phyloP scores from a whole-genome alignment of 2,113 vertebrate genomes.

The Heloderma charlesbogerti region DNA sequence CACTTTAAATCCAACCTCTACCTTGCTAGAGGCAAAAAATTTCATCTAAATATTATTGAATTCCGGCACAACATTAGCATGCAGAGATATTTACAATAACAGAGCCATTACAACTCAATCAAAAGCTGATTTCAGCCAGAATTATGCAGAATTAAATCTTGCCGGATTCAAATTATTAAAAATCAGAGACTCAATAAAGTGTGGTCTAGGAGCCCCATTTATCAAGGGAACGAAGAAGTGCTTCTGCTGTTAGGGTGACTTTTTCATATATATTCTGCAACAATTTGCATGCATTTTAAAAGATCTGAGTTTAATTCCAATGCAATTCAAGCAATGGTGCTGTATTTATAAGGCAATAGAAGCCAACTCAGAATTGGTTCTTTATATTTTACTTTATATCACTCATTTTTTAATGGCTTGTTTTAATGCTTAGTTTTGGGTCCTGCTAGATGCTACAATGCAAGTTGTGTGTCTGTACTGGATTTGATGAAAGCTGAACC shows the following conservation, averaged over 20 bases:
- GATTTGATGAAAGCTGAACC: constrained; percentile 49
- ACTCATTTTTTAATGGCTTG: constrained; percentile 70
- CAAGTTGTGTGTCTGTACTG: constrained; percentile 21
- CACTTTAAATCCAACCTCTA: constrained; percentile 81
- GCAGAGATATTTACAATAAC: constrained; percentile 91
- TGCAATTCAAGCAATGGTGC: constrained; percentile 78
- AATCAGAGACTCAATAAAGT: constrained; percentile 89
- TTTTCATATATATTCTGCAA: constrained; percentile 86
- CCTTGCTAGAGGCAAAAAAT: constrained; percentile 81
- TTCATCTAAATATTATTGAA: constrained; percentile 91
- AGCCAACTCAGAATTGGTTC: constrained; percentile 66
- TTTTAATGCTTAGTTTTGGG: constrained; percentile 70
- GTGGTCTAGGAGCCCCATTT: constrained; percentile 85
- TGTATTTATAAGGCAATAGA: constrained; percentile 74
- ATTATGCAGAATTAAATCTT: constrained; percentile 93
- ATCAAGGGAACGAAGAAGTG: constrained; percentile 81
- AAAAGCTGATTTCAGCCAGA: constrained; percentile 90
- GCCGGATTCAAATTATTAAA: constrained; percentile 88
- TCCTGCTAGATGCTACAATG: constrained; percentile 57
- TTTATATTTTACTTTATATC: constrained; percentile 67
- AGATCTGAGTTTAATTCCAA: constrained; percentile 83
- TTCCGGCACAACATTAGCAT: constrained; percentile 85
- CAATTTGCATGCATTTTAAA: constrained; percentile 86
- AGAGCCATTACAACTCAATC: constrained; percentile 91
- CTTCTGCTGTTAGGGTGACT: constrained; percentile 76